phyloP scores from a whole-genome alignment of 2,113 vertebrate genomes.

The Piprites chloris region DNA sequence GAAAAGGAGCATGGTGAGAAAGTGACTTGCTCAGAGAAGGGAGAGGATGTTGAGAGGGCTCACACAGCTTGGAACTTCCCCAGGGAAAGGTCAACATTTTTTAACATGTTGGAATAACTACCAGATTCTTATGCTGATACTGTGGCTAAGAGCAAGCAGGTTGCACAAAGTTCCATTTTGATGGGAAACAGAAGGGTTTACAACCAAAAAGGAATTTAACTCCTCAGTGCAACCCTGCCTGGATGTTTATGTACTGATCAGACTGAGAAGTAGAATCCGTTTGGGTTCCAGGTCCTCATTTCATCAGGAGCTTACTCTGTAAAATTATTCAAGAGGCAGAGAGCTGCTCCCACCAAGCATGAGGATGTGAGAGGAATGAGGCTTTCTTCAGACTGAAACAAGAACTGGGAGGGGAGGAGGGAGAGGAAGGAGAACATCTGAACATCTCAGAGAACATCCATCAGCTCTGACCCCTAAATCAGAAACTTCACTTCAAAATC shows the following conservation, averaged over 20 bases:
- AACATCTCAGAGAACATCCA: not conserved
- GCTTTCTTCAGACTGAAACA: not conserved
- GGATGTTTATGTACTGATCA: accelerated
- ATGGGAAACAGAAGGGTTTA: not conserved
- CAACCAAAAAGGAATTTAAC: not conserved
- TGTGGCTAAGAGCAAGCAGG: accelerated
- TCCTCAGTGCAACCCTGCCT: not conserved
- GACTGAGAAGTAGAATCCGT: not conserved
- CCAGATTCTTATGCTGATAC: not conserved
- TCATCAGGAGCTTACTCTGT: not conserved
- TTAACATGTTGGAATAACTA: not conserved
- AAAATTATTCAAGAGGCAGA: not conserved
- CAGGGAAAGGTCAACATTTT: not conserved
- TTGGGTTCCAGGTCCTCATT: not conserved
- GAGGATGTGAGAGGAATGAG: not conserved
- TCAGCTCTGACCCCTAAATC: not conserved
- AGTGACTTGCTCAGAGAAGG: not conserved
- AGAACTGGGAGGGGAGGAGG: not conserved
- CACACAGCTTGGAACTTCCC: not conserved
- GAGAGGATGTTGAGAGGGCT: not conserved
- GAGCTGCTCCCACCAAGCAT: not conserved
- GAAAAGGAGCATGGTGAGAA: not conserved
- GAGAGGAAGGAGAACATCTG: not conserved
- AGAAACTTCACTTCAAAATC: not conserved
- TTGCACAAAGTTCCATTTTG: not conserved